Evolutionary conservation across 1,140 invertebrate species (phyloP), one percentile per base, ranked within the genome.

Genomic region (Drosophila repletoides): DNA sequence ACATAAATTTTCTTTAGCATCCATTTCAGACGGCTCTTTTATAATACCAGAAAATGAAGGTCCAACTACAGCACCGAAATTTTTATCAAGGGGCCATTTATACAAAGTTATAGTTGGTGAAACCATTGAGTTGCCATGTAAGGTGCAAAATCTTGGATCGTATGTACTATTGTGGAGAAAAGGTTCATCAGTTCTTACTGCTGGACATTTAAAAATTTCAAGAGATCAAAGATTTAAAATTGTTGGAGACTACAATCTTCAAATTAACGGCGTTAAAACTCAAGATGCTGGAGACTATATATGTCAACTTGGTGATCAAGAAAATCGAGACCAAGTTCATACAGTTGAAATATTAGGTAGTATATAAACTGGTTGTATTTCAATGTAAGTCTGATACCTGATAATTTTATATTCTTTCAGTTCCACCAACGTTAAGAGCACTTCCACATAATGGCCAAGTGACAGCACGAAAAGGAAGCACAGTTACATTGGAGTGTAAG

Each of bases 21-120:
- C 55, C 5, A 31, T 74, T 58, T 34, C 66, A 67, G 75, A 71
- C 49, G 88, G 75, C 31, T 73, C 77, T 2, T 89, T 76, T 33
- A 67, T 74, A 49, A 36, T 76, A n/a, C 36, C 79, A 10, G 83
- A 89, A 3, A 76, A 45, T 52, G 87, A 89, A 55, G 49, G 71
- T 21, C 80, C 87, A 7, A 89, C 89, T 1, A 79, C 83, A 14
- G 84, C 84, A 7, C 94, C 95, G 0, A 92, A 93, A 75, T 95
- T 95, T 72, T 76, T 95, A 41, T 95, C 94, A 0, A 91, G 93
- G 36, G 94, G 94, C 0, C 94, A 95, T 72, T 94, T 93, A 1
- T 95, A 94, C 89, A 91, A 94, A 73, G 94, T 93, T 0, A 94
- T 95, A n/a, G 93, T 94, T 1, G 94, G 94, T 2, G 95, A 95